Evolutionary conservation across 2,113 vertebrate species (phyloP).

Genomic region (Oryzias curvinotus): DNA sequence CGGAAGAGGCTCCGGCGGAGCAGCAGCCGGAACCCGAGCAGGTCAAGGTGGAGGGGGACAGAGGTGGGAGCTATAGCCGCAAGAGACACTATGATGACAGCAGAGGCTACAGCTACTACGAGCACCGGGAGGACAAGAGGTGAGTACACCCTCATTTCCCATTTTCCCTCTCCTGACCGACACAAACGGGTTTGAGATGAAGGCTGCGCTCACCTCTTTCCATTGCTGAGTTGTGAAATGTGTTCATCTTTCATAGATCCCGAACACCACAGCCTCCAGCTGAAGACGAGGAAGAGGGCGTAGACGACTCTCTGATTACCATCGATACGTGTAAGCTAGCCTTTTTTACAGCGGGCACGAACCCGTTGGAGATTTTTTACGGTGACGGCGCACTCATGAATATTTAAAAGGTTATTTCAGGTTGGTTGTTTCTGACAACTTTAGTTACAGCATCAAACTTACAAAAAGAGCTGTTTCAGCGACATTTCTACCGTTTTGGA

Average conservation of each 20-base stretch:
- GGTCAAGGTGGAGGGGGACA: constrained; percentile 57
- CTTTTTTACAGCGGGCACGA: neutral
- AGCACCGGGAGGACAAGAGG: constrained; percentile 87
- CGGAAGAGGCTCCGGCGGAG: constrained; percentile 10
- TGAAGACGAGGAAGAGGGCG: constrained; percentile 88
- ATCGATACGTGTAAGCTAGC: constrained; percentile 87
- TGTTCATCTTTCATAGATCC: constrained; percentile 69
- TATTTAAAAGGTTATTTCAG: no score
- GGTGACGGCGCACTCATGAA: no score
- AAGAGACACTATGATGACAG: constrained; percentile 84
- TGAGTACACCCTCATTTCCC: constrained; percentile 25
- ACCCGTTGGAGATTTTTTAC: neutral
- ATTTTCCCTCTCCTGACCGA: no score
- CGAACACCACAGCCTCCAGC: constrained; percentile 86
- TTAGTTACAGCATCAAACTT: no score
- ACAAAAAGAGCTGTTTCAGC: no score
- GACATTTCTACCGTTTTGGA: no score
- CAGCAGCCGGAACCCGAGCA: constrained; percentile 9
- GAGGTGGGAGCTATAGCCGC: constrained; percentile 68
- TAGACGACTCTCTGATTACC: constrained; percentile 85
- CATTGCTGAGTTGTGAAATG: neutral
- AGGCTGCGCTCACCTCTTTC: neutral
- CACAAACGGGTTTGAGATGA: no score
- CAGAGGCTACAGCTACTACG: constrained; percentile 82
- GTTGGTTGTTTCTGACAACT: no score